Evolutionary conservation across 2,797 vertebrate genomes (phyloP).

Genomic region (Enteromius radiatus): DNA sequence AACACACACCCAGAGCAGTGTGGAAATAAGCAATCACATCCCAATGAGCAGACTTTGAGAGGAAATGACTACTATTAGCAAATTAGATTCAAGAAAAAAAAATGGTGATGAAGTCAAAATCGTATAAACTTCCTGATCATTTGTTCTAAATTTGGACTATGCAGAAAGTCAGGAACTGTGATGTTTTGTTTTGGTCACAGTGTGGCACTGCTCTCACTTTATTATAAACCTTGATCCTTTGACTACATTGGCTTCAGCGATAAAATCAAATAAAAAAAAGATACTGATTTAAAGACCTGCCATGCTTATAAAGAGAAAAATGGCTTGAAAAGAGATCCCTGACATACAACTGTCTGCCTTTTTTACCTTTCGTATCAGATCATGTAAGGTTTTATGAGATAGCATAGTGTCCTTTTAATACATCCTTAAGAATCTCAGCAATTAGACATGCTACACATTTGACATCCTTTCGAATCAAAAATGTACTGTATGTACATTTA

Average conservation of each 20-base stretch:
- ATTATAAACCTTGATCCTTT: background rate
- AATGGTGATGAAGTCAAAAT: background rate
- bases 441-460: background rate
- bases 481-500: background rate
- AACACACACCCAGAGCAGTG: too few relatives aligned
- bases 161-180: background rate
- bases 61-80: background rate
- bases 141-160: background rate
- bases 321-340: background rate
- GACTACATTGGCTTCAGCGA: background rate
- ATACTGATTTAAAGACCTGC: background rate
- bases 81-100: background rate
- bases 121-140: background rate
- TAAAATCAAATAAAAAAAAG: background rate
- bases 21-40: background rate
- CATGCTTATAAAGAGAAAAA: background rate
- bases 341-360: background rate
- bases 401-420: background rate
- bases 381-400: background rate
- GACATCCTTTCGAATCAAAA: background rate
- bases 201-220: slow-evolving; percentile 14
- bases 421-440: background rate
- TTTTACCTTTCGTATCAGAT: background rate
- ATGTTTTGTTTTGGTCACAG: slow-evolving; percentile 8
- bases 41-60: background rate